Base-by-base conservation (phyloP, 2,797 vertebrate genomes). In the Sebastes jordani region DNA sequence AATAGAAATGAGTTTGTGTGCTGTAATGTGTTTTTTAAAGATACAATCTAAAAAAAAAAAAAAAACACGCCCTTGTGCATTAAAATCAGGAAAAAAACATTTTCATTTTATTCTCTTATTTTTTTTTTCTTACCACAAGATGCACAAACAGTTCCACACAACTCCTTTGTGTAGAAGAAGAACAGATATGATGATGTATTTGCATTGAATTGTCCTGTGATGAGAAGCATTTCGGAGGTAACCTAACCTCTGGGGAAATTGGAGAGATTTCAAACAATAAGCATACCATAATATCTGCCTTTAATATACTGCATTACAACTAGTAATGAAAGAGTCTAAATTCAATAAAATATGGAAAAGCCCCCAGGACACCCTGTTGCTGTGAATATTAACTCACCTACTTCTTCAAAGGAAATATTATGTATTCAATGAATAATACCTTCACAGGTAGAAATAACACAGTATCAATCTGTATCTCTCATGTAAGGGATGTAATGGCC, bases 271-370 rank as follows among this genome's bases (percentile, higher is more conserved):
- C 76, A 2, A 64, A 42, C 29, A 55, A 18, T 60, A 66, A 29
- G 18, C 5, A 46, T 23, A 11, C 18, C n/a, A 61, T 22, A 38
- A 58, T 56, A 72, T 55, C 27, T 68, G 27, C 13, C 56, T 58
- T 68, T 56, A 18, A 60, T 54, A 22, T 60, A 10, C 23, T 52
- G 11, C 18, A 32, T 78, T 52, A 76, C 34, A 71, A 68, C 11
- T 7, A 11, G 7, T 67, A 52, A 78, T 82, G 66, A 55, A 69
- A 38, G 8, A 79, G 38, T 84, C 20, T 59, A 16, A 75, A 75
- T 76, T 83, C 23, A 81, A 25, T 69, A 14, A 77, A 70, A 79
- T 65, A 76, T 73, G 7, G 11, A 68, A 80, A 56, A 74, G 69
- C 66, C 52, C 18, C 2, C 52, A 52, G 62, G 72, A 67, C 9